Evolutionary conservation across 2,888 invertebrate species (phyloP).

Genomic region (Apotomis turbidana): DNA sequence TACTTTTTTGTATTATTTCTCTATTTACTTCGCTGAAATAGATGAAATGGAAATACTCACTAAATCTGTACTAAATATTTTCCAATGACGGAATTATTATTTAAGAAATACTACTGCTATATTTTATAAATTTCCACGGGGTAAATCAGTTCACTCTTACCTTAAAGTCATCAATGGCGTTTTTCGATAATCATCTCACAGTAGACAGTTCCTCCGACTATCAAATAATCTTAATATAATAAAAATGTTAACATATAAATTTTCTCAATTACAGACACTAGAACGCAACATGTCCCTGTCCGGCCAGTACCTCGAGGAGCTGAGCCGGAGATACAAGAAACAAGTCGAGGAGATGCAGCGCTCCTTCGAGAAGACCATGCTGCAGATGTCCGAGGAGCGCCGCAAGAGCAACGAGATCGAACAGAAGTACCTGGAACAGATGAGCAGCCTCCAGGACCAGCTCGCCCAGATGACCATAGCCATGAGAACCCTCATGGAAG

Average conservation of each 20-base stretch:
- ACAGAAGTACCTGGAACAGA: constrained; percentile 90
- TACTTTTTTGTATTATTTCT: no score
- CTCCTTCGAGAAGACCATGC: constrained; percentile 90
- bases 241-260: constrained; percentile 26
- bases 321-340: constrained; percentile 97
- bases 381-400: constrained; percentile 88
- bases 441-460: constrained; percentile 86
- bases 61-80: no score
- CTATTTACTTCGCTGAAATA: no score
- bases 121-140: no score
- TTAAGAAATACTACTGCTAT: no score
- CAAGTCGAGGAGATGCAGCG: constrained; percentile 98
- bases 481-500: constrained; percentile 84
- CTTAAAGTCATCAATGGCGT: no score
- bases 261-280: constrained; percentile 86
- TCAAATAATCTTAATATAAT: neutral
- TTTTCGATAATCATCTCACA: no score
- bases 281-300: constrained; percentile 99
- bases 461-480: constrained; percentile 85
- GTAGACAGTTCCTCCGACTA: no score
- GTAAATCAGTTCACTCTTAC: no score
- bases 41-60: no score
- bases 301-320: constrained; percentile 97
- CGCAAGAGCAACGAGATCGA: constrained; percentile 89
- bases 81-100: no score